Conservation (phyloP, 2,888 invertebrate genomes). For the Cantharis rufa region DNA sequence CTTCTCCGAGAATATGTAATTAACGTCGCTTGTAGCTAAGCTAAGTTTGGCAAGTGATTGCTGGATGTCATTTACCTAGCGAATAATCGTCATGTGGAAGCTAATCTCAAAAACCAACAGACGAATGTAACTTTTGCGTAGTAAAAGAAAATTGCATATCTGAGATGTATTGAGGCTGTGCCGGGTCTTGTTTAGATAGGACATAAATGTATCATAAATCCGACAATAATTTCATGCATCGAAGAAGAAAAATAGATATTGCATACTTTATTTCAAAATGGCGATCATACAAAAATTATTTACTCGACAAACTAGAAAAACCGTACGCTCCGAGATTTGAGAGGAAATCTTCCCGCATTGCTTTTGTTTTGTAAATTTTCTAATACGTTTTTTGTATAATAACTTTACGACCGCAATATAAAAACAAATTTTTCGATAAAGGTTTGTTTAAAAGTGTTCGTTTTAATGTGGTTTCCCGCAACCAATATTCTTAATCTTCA, state of each 20-base stretch:
- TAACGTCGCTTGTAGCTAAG: not conserved
- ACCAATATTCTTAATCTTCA: not conserved
- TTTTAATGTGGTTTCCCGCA: not conserved
- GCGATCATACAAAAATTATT: not conserved
- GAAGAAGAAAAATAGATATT: constrained; percentile 5
- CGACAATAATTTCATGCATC: constrained; percentile 26
- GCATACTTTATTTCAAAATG: not conserved
- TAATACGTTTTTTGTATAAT: not conserved
- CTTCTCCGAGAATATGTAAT: not conserved
- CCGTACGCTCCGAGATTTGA: not conserved
- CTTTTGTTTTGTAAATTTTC: not conserved
- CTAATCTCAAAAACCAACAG: not conserved
- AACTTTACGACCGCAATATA: not conserved
- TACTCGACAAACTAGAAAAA: not conserved
- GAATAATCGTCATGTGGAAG: not conserved
- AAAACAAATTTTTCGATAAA: not conserved
- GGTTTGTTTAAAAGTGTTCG: not conserved
- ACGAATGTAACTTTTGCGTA: not conserved
- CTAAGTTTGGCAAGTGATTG: not conserved
- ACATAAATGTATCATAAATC: constrained; percentile 27
- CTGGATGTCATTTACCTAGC: not conserved
- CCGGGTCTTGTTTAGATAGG: constrained; percentile 15
- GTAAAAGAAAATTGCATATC: not conserved
- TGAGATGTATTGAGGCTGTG: constrained; percentile 9
- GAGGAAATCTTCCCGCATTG: not conserved